phyloP scores from a whole-genome alignment of 2,888 invertebrate genomes.

The Apotomis turbidana region DNA sequence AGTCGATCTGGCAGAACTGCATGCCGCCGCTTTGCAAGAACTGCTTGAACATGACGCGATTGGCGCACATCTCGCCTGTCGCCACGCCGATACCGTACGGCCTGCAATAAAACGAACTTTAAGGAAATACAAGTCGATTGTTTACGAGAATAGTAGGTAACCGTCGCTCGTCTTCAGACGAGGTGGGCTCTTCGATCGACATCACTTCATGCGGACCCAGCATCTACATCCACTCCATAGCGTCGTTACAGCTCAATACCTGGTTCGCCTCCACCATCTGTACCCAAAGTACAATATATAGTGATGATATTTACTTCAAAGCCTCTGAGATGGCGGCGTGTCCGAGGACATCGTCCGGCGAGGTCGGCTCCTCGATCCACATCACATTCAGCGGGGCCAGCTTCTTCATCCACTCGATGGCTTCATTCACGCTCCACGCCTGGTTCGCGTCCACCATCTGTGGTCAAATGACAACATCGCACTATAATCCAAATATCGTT shows the following conservation, averaged over 20 bases:
- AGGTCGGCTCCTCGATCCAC: conserved; percentile 98
- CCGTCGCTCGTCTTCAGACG: too few relatives aligned
- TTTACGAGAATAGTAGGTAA: too few relatives aligned
- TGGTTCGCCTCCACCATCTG: too few relatives aligned
- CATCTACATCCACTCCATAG: too few relatives aligned
- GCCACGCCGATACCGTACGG: conserved; percentile 93
- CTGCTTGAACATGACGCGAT: conserved; percentile 96
- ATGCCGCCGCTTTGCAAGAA: conserved; percentile 91
- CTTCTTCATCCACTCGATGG: conserved; percentile 93
- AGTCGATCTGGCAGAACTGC: conserved; percentile 95
- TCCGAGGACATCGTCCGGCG: conserved; percentile 95
- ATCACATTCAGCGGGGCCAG: conserved; percentile 88
- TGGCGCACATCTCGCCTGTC: conserved; percentile 96
- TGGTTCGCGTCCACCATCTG: conserved; percentile 96
- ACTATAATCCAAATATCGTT: neutral
- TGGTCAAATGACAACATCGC: conserved; percentile 25
- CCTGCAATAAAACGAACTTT: conserved; percentile 54
- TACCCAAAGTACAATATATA: too few relatives aligned
- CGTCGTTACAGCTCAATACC: too few relatives aligned
- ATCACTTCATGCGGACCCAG: too few relatives aligned
- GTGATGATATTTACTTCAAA: conserved; percentile 66
- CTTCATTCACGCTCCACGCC: conserved; percentile 93
- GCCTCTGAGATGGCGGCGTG: conserved; percentile 91
- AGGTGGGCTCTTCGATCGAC: too few relatives aligned
- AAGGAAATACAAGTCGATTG: too few relatives aligned